phyloP scores from a whole-genome alignment of 2,797 vertebrate genomes.

The Spea hammondii region DNA sequence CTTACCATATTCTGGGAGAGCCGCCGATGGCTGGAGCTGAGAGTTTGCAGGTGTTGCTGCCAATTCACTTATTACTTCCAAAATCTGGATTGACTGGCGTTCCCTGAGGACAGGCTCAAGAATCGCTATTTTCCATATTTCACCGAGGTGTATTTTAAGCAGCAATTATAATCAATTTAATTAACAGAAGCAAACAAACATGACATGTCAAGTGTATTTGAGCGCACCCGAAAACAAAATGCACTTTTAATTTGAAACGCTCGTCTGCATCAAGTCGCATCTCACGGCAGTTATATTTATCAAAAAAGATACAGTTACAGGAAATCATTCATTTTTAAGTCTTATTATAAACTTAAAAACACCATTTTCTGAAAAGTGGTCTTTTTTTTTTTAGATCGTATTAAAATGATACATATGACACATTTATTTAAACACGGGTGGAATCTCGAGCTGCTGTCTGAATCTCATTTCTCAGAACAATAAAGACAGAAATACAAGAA shows the following conservation, averaged over 20 bases:
- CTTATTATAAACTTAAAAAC: not conserved
- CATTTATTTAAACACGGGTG: too few species aligned
- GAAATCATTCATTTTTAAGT: not conserved
- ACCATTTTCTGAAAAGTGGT: too few species aligned
- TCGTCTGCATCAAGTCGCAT: not conserved
- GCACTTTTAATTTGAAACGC: not conserved
- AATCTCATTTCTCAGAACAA: too few species aligned
- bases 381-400: too few species aligned
- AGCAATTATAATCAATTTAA: constrained; percentile 38
- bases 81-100: not conserved
- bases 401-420: too few species aligned
- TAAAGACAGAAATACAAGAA: too few species aligned
- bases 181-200: constrained; percentile 37
- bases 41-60: not conserved
- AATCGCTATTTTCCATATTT: not conserved
- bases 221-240: not conserved
- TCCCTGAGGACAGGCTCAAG: not conserved
- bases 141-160: constrained; percentile 2
- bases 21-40: not conserved
- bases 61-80: not conserved
- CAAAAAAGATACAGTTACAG: not conserved
- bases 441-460: too few species aligned
- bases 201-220: not conserved
- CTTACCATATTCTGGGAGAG: not conserved
- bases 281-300: not conserved